Evolutionary conservation across 2,888 invertebrate genomes (phyloP).

Genomic region (Protonemura montana): DNA sequence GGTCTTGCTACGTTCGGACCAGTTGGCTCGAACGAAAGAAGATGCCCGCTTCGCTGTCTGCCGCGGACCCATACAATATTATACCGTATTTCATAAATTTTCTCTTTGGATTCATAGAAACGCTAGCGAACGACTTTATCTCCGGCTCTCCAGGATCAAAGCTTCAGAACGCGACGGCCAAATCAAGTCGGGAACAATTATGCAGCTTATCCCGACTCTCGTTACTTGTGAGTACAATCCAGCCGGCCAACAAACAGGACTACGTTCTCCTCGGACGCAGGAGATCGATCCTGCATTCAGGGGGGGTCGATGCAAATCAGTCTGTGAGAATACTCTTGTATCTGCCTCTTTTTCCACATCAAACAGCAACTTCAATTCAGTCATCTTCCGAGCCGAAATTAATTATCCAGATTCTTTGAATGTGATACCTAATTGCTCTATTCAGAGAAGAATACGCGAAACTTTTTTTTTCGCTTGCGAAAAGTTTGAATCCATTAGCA

Average conservation of each 20-base stretch:
- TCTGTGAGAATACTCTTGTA: neutral
- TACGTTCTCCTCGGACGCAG: neutral
- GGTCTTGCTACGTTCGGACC: slow-evolving; percentile 26
- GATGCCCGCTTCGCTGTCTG: slow-evolving; percentile 31
- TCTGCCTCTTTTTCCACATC: neutral
- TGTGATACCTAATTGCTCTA: slow-evolving; percentile 12
- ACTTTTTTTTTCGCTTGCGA: neutral
- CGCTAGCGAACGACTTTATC: neutral
- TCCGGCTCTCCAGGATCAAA: neutral
- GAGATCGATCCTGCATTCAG: neutral
- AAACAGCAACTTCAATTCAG: neutral
- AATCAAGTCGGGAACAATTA: neutral
- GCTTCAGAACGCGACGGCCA: neutral
- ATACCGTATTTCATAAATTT: slow-evolving; percentile 14
- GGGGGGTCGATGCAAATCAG: neutral
- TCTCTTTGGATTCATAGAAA: neutral
- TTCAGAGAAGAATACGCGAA: neutral
- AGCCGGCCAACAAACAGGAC: neutral
- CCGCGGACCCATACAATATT: slow-evolving; percentile 20
- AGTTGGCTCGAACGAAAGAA: slow-evolving; percentile 30
- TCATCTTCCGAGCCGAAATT: neutral
- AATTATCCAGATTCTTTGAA: neutral
- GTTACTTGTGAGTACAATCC: neutral
- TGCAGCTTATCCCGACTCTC: neutral
- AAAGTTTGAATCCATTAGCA: slow-evolving; percentile 7